Conservation (phyloP, 1,140 invertebrate genomes). For the Wasmannia auropunctata region DNA sequence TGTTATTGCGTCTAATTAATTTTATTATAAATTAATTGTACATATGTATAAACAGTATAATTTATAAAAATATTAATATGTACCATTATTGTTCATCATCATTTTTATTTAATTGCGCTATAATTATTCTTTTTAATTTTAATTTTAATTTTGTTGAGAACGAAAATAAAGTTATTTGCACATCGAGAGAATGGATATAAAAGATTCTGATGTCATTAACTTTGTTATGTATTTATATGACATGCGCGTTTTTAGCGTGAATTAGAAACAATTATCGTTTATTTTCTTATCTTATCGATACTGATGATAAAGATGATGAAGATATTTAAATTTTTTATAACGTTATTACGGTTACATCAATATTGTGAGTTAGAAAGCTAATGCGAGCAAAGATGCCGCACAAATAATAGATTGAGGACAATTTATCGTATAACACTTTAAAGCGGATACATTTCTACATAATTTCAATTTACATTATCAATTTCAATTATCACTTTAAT, state of each 20-base stretch:
- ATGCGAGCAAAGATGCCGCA: neutral
- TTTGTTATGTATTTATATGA: neutral
- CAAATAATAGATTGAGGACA: neutral
- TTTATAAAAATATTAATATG: neutral
- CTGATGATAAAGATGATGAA: neutral
- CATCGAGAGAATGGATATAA: neutral
- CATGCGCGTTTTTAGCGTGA: neutral
- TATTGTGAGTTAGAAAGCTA: neutral
- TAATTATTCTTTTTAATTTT: neutral
- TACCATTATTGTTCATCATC: too few relatives aligned
- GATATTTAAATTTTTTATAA: neutral
- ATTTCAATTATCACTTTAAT: neutral
- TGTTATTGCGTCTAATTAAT: neutral
- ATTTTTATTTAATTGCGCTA: neutral
- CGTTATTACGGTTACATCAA: neutral
- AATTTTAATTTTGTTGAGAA: neutral
- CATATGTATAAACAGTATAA: neutral
- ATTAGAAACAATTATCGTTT: neutral
- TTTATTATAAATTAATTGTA: neutral
- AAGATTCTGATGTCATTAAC: neutral
- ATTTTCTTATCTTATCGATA: constrained; percentile 17
- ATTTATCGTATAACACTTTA: neutral
- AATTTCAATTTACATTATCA: neutral
- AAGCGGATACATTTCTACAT: neutral
- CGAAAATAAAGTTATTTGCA: neutral